Conservation (phyloP, 2,797 vertebrate species). For the Takifugu ocellatus region DNA sequence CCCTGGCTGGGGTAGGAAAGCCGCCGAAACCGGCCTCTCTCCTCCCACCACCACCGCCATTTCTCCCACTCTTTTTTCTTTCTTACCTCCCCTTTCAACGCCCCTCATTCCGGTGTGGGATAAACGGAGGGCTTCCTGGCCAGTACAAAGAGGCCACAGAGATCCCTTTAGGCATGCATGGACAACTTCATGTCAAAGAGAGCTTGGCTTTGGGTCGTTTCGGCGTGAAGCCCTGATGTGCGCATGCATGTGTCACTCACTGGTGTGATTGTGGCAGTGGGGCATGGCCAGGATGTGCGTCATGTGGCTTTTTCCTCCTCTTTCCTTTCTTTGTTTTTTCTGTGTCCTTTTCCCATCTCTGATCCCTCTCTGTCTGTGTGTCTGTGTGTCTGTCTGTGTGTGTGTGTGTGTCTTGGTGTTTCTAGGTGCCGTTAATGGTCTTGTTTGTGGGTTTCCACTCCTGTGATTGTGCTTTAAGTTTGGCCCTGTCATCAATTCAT, state of each 20-base stretch:
- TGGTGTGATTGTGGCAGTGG: conserved; percentile 33
- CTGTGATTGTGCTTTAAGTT: conserved; percentile 29
- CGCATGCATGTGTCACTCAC: conserved; percentile 63
- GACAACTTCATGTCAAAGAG: conserved; percentile 58
- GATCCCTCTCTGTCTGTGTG: background rate
- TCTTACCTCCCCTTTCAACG: conserved; percentile 14
- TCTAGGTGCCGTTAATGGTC: conserved; percentile 5
- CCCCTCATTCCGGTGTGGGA: conserved; percentile 46
- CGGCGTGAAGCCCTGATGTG: conserved; percentile 59
- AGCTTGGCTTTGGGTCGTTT: conserved; percentile 41
- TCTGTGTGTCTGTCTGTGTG: conserved; percentile 5
- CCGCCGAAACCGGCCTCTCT: conserved; percentile 76
- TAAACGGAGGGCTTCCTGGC: conserved; percentile 48
- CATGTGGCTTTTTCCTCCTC: conserved; percentile 34
- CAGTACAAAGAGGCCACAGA: conserved; percentile 44
- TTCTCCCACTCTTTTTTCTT: conserved; percentile 41
- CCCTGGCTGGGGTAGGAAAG: conserved; percentile 80
- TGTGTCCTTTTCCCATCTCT: background rate
- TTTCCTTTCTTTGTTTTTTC: background rate
- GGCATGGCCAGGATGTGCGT: conserved; percentile 51
- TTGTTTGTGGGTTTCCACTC: conserved; percentile 32
- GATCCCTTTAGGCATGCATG: conserved; percentile 71
- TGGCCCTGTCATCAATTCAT: conserved; percentile 50
- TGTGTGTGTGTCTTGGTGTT: background rate
- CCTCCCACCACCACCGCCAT: conserved; percentile 71